Base-by-base conservation (phyloP, 2,797 vertebrate genomes). In the Echeneis naucrates region DNA sequence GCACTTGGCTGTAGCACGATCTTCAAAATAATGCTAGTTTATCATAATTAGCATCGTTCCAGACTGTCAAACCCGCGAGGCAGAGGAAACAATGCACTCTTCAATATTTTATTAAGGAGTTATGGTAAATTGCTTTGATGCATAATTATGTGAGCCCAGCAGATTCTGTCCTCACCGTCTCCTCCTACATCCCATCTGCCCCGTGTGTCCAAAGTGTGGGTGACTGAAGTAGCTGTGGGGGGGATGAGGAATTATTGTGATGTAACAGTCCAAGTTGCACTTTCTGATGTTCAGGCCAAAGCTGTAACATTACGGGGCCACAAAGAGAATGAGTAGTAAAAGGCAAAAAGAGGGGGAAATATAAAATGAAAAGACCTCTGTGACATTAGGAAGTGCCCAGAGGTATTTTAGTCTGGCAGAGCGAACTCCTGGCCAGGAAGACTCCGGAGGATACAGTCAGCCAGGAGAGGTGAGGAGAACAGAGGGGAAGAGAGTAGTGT, bases 131-230 rank as follows among this genome's bases (percentile, higher is more conserved):
- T 64, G 80, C 87, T 89, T n/a, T 79, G 79, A 88, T 88, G 78
- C 88, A 78, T 86, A 86, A 92, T 87, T 90, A 87, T 87, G 79
- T 76, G 86, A 87, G 81, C 74, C 63, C 11, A 30, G 82, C 84
- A 82, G 82, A 89, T 82, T 87, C 79, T 79, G 87, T 89, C 88
- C 67, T 91, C 81, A 76, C 75, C 40, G 71, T 88, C 90, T 91
- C 91, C 92, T 92, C 92, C 92, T 90, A 92, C 92, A 92, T 90
- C 90, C 92, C 92, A 93, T 93, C 92, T 93, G 92, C 89, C 91
- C 91, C 78, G 79, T 64, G 69, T 89, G 91, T 91, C 92, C 91
- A 91, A 86, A 88, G 86, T 88, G 92, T 90, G 90, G 91, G 86
- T 92, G 90, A 89, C 80, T 92, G 88, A 87, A 89, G 80, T 81